Conservation (phyloP, 37 sponge, comb jelly and placozoan genomes). For the Hexactinellida sp. region DNA sequence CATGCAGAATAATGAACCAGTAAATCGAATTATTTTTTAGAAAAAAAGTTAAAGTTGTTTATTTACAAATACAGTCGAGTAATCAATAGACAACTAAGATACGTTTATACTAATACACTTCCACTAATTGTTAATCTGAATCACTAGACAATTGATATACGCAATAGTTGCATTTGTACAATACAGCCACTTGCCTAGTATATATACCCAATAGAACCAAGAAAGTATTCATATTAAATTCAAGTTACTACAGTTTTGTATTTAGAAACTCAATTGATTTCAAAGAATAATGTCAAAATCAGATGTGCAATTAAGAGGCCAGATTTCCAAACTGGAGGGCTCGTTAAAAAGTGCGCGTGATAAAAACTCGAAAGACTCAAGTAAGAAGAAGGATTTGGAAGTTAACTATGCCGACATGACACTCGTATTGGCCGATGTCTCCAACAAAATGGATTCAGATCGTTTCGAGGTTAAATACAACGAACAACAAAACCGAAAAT, state of each 20-base stretch:
- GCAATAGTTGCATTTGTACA: background rate
- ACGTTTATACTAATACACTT: background rate
- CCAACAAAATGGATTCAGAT: background rate
- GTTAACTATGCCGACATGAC: background rate
- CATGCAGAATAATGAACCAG: too few relatives aligned
- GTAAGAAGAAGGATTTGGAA: background rate
- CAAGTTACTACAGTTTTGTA: background rate
- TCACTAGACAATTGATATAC: background rate
- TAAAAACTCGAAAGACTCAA: background rate
- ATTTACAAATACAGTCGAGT: too few relatives aligned
- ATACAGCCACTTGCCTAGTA: background rate
- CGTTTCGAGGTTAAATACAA: background rate
- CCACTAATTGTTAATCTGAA: background rate
- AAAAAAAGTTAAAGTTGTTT: too few relatives aligned
- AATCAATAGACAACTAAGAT: too few relatives aligned
- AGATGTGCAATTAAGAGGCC: background rate
- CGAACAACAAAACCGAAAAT: background rate
- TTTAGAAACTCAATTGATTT: background rate
- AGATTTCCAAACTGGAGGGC: background rate
- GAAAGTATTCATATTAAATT: background rate
- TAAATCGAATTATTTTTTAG: too few relatives aligned
- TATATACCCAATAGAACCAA: background rate
- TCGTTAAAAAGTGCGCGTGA: background rate
- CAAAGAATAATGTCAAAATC: background rate
- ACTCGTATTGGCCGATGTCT: background rate